Evolutionary conservation across 37 sponge, comb jelly and placozoan species (phyloP), one percentile per base, ranked within the genome.

Genomic region (Eunapius fragilis): DNA sequence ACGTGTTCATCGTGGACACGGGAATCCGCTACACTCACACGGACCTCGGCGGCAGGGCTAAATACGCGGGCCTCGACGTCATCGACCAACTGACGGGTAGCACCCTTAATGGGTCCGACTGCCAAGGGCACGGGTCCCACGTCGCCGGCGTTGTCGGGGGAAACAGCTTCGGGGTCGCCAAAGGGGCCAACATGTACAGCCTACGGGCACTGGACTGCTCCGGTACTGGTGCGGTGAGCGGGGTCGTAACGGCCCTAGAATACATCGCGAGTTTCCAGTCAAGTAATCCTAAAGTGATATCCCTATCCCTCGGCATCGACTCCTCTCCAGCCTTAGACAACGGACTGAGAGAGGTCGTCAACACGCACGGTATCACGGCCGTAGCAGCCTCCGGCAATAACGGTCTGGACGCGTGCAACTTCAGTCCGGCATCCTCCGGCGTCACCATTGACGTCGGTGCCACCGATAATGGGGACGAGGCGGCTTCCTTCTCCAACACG

Each of bases 121-220:
- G 95, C 79, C 81, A 90, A 70, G 91, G 94, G 19, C 94, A 94
- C 37, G 94, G 94, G n/a, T 91, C 94, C 0, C 94, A 94, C 75
- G 88, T 88, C 78, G 94, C 94, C 12, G 91, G 86, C 0, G 91
- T 86, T 37, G 91, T 87, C 25, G 94, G 91, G 47, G 94, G 94
- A 0, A 90, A 82, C 35, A 87, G 73, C 23, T 88, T 83, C 49
- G 94, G 94, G 23, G 91, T 94, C 24, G 91, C 94, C 12, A 94
- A 91, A 32, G 77, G 85, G 31, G 89, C 82, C 28, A 78, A 50
- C 11, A 67, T 94, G 49, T 94, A 91, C 75, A 88, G 84, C 68
- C 69, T 87, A 22, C 70, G 94, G 6, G 94, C 82, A 33, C 80
- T 94, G 27, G 86, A 82, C 75, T 94, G 94, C 68, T 31, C 50